A percentile compares a stretch with the other conserved stretches of the same genome.
Conservation (phyloP, 2,113 vertebrate genomes). For the Thunnus thynnus region DNA sequence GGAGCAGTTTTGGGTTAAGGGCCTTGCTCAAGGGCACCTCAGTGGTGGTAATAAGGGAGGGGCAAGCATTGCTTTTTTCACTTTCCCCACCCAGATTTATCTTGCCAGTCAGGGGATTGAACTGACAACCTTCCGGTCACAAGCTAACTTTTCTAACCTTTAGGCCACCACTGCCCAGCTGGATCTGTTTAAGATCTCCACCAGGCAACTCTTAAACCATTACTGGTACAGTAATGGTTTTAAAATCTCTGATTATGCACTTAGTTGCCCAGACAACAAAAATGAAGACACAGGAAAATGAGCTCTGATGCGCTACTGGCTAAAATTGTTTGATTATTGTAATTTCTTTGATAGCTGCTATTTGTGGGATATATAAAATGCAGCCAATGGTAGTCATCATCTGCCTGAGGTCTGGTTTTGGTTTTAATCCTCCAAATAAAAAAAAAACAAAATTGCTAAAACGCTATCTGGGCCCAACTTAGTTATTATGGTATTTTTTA, state of each 20-base stretch:
- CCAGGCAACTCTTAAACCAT: constrained; percentile 4
- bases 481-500: neutral
- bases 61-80: too few species aligned
- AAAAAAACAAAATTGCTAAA: neutral
- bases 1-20: too few species aligned
- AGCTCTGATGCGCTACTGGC: neutral
- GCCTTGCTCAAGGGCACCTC: too few species aligned
- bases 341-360: constrained; percentile 14
- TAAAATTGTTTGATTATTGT: neutral
- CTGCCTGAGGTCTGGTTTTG: neutral
- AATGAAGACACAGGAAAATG: neutral
- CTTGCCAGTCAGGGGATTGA: too few species aligned
- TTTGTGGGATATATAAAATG: neutral
- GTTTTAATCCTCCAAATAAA: neutral
- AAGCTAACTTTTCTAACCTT: too few species aligned
- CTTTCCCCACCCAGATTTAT: too few species aligned
- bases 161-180: too few species aligned
- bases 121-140: too few species aligned
- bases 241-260: neutral
- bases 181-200: too few species aligned
- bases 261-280: constrained; percentile 6
- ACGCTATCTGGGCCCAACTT: neutral
- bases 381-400: neutral
- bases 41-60: too few species aligned
- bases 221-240: constrained; percentile 11